Base-by-base conservation (phyloP, 2,888 invertebrate species). In the Zootermopsis nevadensis region DNA sequence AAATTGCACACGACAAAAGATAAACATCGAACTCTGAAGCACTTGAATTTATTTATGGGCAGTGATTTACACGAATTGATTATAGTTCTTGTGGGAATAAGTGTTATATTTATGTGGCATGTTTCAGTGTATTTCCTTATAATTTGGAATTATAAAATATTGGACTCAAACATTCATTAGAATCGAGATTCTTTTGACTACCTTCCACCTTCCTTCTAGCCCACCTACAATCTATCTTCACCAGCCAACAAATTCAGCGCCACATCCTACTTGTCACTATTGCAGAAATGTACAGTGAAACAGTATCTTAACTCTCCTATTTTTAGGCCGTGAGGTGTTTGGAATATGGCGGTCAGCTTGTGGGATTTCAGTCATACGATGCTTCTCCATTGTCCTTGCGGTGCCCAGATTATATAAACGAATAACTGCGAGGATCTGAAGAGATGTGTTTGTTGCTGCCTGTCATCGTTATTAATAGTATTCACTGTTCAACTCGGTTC, bases 61-160 rank as follows among this genome's bases (percentile, higher is more conserved):
- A 67, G 12, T 4, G 30, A 27, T n/a, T 12, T 27, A 67, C 67
- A 60, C 19, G 24, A 8, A 60, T 60, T 15, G 15, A 15, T 60
- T 27, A 67, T 27, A 67, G 30, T 27, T 67, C 3, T 69, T 69
- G 27, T 66, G 8, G 31, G 72, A 33, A 72, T 72, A 27, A 27
- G 67, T 67, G 30, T 67, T 67, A 27, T 27, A 67, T 67, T 67
- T 67, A 67, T 72, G 33, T 72, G 72, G n/a, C 67, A 4, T 27
- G 31, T 72, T 72, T 72, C 72, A 72, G 7, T 2, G 31, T 72
- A 30, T 67, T 30, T 67, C 30, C 4, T 67, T 67, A 72, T 33
- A 72, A 33, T 72, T 72, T 72, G 72, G 31, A 33, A 10, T 72
- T 22, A 24, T 33, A 72, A 72, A 31, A 72, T 72, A 72, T 72